Conservation (phyloP, 1,140 invertebrate species). For the Macrobrachium nipponense region DNA sequence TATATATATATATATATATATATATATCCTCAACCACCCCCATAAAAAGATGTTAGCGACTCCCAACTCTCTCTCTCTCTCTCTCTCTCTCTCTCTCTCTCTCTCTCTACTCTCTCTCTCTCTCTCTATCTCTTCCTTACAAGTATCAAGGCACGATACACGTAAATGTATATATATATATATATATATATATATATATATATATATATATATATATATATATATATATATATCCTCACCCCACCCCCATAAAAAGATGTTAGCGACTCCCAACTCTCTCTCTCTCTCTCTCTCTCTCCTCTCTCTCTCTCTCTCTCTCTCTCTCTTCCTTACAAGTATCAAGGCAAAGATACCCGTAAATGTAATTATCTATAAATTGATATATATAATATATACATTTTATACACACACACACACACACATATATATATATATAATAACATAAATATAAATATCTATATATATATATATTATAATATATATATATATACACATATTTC, state of each 20-base stretch:
- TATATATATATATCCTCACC: not conserved
- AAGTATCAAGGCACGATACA: not conserved
- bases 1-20: not conserved
- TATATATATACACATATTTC: no score
- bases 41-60: not conserved
- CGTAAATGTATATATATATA: not conserved
- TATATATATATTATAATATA: no score
- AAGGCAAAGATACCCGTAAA: not conserved
- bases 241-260: not conserved
- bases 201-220: not conserved
- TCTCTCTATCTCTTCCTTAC: not conserved
- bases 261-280: not conserved
- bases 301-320: slow-evolving; percentile 9
- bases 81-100: no score
- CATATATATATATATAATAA: not conserved
- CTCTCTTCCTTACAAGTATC: not conserved
- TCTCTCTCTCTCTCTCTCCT: slow-evolving; percentile 2
- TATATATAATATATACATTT: no score
- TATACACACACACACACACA: not conserved
- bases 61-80: not conserved
- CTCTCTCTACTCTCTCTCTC: slow-evolving; percentile 1
- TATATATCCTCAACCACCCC: not conserved
- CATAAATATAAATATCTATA: no score
- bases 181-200: no score
- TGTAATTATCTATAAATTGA: not conserved